Base-by-base conservation (phyloP, 2,888 invertebrate genomes). In the Latrodectus elegans region DNA sequence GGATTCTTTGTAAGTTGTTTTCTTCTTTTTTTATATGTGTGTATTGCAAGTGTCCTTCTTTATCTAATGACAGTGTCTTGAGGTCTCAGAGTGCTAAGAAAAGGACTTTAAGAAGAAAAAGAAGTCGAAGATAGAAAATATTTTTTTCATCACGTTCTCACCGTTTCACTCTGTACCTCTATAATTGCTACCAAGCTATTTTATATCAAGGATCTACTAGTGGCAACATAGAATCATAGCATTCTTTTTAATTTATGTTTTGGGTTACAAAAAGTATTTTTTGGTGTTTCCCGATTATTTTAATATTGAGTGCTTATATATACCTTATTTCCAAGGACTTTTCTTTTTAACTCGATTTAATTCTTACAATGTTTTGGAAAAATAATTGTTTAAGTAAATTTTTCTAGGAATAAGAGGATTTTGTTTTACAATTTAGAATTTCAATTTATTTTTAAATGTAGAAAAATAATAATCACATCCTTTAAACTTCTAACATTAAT, bases 61-160 rank as follows among this genome's bases (percentile, higher is more conserved):
- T 26, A 52, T 64, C 71, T 38, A 70, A 60, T 71, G 71, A 80
- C 85, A 86, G 75, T 86, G 80, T 86, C 80, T 81, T 53, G 75
- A 53, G 83, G 70, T 71, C 70, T 71, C 76, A 15, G 52, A 70
- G 71, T 76, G 64, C 76, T 76, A 55, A 60, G 71, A 77, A 83
- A 80, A 83, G 77, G 76, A 72, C 76, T 73, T 81, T 73, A n/a
- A 22, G 8, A 53, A 64, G 83, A 38, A 72, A 65, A 60, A 52
- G 22, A 64, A 49, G 60, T 49, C 51, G 72, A 60, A 71, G 49
- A 52, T 55, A 38, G 6, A 38, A 38, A 38, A 38, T 38, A 82
- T 70, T 68, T 82, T 38, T 38, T 74, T 81, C 65, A 55, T 79
- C 70, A 79, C 60, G 72, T 49, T 53, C 68, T 68, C 60, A 67